Conservation (phyloP, 2,888 invertebrate genomes). For the Eristalinus aeneus region DNA sequence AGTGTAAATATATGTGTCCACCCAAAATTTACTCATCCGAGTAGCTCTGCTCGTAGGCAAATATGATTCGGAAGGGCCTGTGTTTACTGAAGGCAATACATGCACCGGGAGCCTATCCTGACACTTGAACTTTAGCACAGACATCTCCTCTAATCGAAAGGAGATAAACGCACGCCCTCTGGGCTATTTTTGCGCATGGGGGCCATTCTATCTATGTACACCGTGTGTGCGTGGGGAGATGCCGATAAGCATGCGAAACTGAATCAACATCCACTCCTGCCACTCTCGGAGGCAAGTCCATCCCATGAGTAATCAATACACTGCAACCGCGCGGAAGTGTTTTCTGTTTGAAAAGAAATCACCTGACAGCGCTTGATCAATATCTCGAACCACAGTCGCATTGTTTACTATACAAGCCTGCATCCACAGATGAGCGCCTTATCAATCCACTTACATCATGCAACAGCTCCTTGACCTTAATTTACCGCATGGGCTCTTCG, state of each 20-base stretch:
- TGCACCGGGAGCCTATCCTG: not conserved
- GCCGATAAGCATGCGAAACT: not conserved
- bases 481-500: not conserved
- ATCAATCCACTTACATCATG: conserved; percentile 21
- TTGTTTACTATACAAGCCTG: conserved; percentile 5
- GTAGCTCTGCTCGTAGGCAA: not conserved
- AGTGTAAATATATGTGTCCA: not conserved
- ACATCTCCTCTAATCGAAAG: not conserved
- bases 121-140: not conserved
- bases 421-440: not conserved
- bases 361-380: conserved; percentile 1
- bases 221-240: not conserved
- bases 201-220: not conserved
- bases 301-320: not conserved
- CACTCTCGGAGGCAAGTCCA: not conserved
- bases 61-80: not conserved
- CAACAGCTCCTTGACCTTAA: conserved; percentile 25
- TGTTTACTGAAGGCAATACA: not conserved
- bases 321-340: not conserved
- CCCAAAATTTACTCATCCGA: too few species aligned
- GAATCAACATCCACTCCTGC: not conserved
- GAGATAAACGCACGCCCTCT: not conserved
- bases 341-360: not conserved
- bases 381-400: not conserved
- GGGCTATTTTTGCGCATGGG: not conserved